Conservation (phyloP, 2,113 vertebrate genomes). For the Empidonax traillii region DNA sequence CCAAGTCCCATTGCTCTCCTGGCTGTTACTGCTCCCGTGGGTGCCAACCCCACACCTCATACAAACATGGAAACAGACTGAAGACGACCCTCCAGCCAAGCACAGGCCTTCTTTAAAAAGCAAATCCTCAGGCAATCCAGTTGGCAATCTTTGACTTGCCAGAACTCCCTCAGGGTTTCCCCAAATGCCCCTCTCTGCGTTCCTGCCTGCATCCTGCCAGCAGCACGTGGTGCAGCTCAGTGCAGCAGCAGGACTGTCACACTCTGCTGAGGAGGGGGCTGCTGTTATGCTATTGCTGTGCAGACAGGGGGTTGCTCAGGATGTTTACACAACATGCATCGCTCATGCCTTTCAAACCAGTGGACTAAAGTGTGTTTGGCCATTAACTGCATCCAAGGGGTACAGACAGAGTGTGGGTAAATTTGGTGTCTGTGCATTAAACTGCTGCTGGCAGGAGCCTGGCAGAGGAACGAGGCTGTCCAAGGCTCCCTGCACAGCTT, state of each 20-base stretch:
- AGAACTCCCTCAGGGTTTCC: background rate
- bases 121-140: background rate
- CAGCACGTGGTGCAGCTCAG: background rate
- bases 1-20: accelerated
- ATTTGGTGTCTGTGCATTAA: background rate
- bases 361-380: background rate
- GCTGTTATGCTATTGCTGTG: background rate
- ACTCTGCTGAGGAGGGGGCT: background rate
- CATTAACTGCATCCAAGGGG: background rate
- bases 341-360: conserved; percentile 8
- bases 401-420: background rate
- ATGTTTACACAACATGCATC: background rate
- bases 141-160: background rate
- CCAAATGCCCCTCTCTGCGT: accelerated
- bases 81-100: background rate
- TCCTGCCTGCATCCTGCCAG: background rate
- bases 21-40: background rate
- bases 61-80: background rate
- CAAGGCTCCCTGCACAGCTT: background rate
- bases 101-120: background rate
- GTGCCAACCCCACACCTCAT: background rate
- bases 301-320: background rate
- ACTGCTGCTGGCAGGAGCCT: background rate
- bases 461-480: background rate
- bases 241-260: background rate